phyloP scores from a whole-genome alignment of 2,888 invertebrate genomes.

The Timandra comae region DNA sequence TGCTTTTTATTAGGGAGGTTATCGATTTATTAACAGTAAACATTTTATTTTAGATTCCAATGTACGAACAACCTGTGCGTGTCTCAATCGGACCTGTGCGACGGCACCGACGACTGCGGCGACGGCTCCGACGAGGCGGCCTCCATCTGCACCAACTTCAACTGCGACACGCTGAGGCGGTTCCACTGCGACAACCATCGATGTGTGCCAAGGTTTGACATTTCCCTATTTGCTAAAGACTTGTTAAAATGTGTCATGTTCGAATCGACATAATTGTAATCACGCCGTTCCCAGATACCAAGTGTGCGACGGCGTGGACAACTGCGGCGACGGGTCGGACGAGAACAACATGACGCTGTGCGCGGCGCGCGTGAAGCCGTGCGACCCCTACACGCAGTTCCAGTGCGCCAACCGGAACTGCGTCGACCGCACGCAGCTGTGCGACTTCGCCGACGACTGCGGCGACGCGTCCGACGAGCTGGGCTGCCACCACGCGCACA shows the following conservation, averaged over 20 bases:
- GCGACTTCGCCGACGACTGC: constrained; percentile 94
- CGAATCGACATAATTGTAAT: too few relatives aligned
- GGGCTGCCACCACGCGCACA: constrained; percentile 86
- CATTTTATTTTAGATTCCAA: constrained; percentile 81
- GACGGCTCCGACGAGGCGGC: constrained; percentile 93
- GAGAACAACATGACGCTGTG: constrained; percentile 96
- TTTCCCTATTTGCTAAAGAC: neutral
- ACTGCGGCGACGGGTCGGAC: constrained; percentile 96
- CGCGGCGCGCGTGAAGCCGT: constrained; percentile 83
- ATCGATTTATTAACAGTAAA: too few relatives aligned
- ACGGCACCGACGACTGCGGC: constrained; percentile 95
- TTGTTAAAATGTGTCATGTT: too few relatives aligned
- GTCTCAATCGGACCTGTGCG: constrained; percentile 91
- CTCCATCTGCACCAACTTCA: constrained; percentile 87
- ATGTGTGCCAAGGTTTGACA: constrained; percentile 81
- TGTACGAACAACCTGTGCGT: constrained; percentile 96
- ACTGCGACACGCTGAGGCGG: constrained; percentile 87
- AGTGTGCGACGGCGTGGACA: constrained; percentile 93
- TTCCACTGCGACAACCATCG: constrained; percentile 95
- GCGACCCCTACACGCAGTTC: constrained; percentile 87
- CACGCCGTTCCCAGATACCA: constrained; percentile 75
- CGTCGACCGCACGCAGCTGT: constrained; percentile 85
- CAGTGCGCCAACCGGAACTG: constrained; percentile 93
- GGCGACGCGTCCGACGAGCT: constrained; percentile 93
- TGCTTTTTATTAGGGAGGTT: too few relatives aligned